phyloP scores from a whole-genome alignment of 2,113 vertebrate genomes.

The Ciconia maguari region DNA sequence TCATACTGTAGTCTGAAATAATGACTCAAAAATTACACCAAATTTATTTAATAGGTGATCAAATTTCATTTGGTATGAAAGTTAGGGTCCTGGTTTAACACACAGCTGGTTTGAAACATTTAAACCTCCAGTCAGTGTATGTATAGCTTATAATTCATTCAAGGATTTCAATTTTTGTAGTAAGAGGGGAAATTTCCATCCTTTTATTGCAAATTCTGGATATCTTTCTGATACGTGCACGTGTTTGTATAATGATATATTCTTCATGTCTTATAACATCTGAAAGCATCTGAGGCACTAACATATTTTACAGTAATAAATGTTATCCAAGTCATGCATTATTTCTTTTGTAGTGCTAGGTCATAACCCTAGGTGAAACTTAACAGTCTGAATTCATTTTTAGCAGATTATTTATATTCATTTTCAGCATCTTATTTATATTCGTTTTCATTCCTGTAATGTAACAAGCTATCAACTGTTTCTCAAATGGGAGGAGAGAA shows the following conservation, averaged over 20 bases:
- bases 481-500: not conserved
- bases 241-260: not conserved
- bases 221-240: not conserved
- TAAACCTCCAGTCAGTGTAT: not conserved
- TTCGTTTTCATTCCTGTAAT: constrained; percentile 5
- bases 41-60: not conserved
- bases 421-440: constrained; percentile 1
- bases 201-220: not conserved
- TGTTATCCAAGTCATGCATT: not conserved
- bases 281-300: not conserved
- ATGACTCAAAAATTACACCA: not conserved
- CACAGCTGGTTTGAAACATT: not conserved
- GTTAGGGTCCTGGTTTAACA: not conserved
- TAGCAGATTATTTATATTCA: not conserved
- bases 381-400: not conserved
- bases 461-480: not conserved
- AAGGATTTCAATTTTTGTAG: not conserved
- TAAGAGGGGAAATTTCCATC: not conserved
- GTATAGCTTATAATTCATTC: not conserved
- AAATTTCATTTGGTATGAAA: not conserved
- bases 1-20: not conserved
- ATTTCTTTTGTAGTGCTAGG: not conserved
- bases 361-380: not conserved
- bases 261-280: not conserved
- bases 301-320: not conserved